Conservation (phyloP, 2,113 vertebrate species). For the Rhegmatorhina hoffmannsi region DNA sequence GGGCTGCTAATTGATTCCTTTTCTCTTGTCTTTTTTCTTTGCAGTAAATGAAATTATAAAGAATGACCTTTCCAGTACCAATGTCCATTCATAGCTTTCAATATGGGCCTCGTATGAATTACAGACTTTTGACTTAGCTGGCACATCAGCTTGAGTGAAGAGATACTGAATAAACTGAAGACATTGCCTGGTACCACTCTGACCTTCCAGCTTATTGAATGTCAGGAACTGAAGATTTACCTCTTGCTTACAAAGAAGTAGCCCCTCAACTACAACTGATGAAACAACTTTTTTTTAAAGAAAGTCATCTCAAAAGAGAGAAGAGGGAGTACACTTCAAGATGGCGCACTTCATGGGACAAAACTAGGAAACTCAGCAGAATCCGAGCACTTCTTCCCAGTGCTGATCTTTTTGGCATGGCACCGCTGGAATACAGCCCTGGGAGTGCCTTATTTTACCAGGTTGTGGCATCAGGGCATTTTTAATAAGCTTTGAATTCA, state of each 20-base stretch:
- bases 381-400: conserved; percentile 7
- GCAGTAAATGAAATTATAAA: conserved; percentile 97
- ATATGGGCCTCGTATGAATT: not conserved
- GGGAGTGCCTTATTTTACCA: conserved; percentile 78
- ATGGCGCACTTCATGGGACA: conserved; percentile 13
- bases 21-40: conserved; percentile 71
- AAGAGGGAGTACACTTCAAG: not conserved
- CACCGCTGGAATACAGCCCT: conserved; percentile 53
- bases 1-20: not conserved
- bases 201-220: conserved; percentile 38
- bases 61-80: conserved; percentile 94
- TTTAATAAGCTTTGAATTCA: conserved; percentile 40
- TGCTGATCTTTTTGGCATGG: conserved; percentile 22
- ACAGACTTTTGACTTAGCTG: not conserved
- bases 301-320: conserved; percentile 68
- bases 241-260: not conserved
- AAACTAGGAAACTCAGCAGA: conserved; percentile 34
- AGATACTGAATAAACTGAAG: conserved; percentile 6
- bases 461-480: conserved; percentile 54
- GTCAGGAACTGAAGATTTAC: conserved; percentile 47
- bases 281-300: conserved; percentile 12
- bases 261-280: conserved; percentile 8
- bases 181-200: conserved; percentile 30
- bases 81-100: conserved; percentile 75
- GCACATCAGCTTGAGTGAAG: not conserved